Conservation (phyloP, 2,888 invertebrate species). For the Lepidochitona cinerea region DNA sequence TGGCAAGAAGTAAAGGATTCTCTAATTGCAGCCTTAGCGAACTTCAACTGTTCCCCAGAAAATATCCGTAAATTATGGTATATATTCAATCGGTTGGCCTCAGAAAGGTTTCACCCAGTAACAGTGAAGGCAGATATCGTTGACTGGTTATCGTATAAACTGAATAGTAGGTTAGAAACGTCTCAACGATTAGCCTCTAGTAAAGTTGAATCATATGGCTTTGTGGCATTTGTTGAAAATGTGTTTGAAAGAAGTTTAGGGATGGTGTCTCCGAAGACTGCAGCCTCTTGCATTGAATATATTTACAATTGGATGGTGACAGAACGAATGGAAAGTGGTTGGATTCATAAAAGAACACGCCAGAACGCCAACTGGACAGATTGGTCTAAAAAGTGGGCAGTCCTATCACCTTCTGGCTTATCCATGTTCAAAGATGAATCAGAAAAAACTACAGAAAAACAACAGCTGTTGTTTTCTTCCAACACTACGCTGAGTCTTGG, state of each 20-base stretch:
- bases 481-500: no score
- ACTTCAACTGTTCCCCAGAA: constrained; percentile 10
- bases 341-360: constrained; percentile 28
- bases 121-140: constrained; percentile 16
- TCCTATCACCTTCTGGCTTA: no score
- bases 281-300: constrained; percentile 24
- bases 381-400: constrained; percentile 32
- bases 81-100: constrained; percentile 27
- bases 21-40: constrained; percentile 5
- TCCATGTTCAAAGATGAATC: no score
- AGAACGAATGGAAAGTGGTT: constrained; percentile 29
- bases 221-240: no score
- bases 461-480: no score
- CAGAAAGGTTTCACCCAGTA: constrained; percentile 30
- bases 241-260: constrained; percentile 3
- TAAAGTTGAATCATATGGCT: no score
- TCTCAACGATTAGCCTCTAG: no score
- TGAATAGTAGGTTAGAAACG: no score
- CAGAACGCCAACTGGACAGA: constrained; percentile 38
- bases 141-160: constrained; percentile 27
- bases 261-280: not conserved
- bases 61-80: constrained; percentile 25
- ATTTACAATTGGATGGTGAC: constrained; percentile 31
- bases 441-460: no score
- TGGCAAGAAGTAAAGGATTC: no score